phyloP scores from a whole-genome alignment of 35 echinoderm and acorn worm species.

The Ophioderma brevispina region DNA sequence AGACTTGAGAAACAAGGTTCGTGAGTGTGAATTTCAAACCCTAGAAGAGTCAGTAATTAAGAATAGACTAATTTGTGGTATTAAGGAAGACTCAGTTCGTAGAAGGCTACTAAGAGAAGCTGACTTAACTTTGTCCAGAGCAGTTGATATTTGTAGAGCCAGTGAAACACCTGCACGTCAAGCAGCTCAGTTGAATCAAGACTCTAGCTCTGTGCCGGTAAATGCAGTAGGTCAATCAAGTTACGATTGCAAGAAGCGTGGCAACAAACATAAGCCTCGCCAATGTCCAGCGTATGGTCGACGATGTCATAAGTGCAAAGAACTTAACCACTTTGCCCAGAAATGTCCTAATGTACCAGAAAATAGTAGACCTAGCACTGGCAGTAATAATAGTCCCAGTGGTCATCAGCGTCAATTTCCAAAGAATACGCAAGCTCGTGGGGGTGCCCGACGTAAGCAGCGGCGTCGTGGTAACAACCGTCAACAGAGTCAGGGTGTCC shows the following conservation, averaged over 20 bases:
- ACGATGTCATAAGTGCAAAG: background rate
- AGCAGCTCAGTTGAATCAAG: background rate
- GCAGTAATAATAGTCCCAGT: too few relatives aligned
- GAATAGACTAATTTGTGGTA: slow-evolving; percentile 55
- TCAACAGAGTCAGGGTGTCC: too few relatives aligned
- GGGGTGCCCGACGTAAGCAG: too few relatives aligned
- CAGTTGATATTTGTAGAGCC: slow-evolving; percentile 17
- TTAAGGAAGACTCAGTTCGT: slow-evolving; percentile 36
- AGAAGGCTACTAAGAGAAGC: slow-evolving; percentile 41
- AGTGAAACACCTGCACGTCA: background rate
- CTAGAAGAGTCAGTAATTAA: slow-evolving; percentile 58
- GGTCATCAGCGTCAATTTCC: too few relatives aligned
- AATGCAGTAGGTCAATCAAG: background rate
- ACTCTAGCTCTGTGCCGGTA: background rate
- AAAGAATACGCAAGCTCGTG: too few relatives aligned
- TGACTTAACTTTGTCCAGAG: slow-evolving; percentile 46
- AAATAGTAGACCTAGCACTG: too few relatives aligned
- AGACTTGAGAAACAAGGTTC: slow-evolving; percentile 44
- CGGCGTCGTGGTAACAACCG: too few relatives aligned
- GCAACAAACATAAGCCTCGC: background rate
- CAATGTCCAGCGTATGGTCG: background rate
- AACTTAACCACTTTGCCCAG: background rate
- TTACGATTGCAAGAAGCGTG: background rate
- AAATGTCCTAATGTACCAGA: background rate
- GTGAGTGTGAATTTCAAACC: slow-evolving; percentile 56